Conservation (phyloP, 2,797 vertebrate genomes). For the Oophaga sylvatica region DNA sequence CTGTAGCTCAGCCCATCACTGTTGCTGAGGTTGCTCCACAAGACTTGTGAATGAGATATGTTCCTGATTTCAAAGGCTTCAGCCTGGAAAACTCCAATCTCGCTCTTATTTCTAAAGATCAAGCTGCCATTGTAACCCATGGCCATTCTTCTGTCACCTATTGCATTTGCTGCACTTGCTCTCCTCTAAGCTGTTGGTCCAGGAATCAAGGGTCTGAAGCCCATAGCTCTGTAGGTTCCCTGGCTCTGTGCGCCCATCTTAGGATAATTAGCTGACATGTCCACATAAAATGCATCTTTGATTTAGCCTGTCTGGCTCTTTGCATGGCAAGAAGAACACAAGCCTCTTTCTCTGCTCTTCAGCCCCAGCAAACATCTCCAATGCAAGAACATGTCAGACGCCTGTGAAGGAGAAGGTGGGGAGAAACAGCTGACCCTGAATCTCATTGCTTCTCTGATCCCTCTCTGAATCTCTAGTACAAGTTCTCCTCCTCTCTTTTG, state of each 20-base stretch:
- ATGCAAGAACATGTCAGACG: conserved; percentile 31
- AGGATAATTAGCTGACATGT: conserved; percentile 31
- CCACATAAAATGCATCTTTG: conserved; percentile 22
- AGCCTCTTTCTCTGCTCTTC: conserved; percentile 31
- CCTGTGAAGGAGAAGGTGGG: conserved; percentile 42
- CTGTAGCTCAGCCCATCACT: conserved; percentile 83
- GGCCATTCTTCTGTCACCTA: conserved; percentile 54
- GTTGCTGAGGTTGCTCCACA: conserved; percentile 74
- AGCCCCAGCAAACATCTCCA: conserved; percentile 35
- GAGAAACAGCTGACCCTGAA: conserved; percentile 35
- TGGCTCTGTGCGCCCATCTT: conserved; percentile 55
- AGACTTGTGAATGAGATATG: conserved; percentile 72
- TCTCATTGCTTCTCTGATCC: conserved; percentile 42
- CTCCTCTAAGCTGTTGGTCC: background rate
- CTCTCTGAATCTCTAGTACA: conserved; percentile 8
- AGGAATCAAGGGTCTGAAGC: conserved; percentile 21
- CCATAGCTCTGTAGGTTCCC: conserved; percentile 29
- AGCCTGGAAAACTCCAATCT: conserved; percentile 68
- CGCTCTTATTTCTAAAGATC: conserved; percentile 74
- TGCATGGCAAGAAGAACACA: conserved; percentile 29
- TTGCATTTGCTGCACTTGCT: conserved; percentile 18
- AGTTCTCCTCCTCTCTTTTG: conserved; percentile 27
- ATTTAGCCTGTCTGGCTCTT: conserved; percentile 42
- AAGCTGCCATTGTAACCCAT: conserved; percentile 76
- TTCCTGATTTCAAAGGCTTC: conserved; percentile 74